These are phyloP conservation scores for Leptinotarsa lineolata DNA, from an alignment of 1,140 invertebrate species.

Conservation along the genomic window DNA sequence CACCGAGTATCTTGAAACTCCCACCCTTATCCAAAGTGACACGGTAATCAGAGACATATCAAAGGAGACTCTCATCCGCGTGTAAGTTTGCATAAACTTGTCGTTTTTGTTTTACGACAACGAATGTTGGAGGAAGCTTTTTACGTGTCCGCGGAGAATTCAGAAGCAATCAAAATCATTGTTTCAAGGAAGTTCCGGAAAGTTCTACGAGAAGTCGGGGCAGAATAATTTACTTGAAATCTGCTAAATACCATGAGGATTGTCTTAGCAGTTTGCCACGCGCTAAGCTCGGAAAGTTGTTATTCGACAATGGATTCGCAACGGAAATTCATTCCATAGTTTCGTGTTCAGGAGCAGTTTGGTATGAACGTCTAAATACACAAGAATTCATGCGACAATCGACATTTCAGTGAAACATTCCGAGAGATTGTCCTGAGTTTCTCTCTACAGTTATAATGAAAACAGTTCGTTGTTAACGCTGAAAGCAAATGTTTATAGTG, in stretches of 20 bases:
- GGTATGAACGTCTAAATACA: neutral
- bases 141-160: constrained; percentile 40
- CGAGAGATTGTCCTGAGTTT: too few relatives aligned
- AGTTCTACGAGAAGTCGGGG: constrained; percentile 33
- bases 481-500: too few relatives aligned
- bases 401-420: too few relatives aligned
- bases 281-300: constrained; percentile 29
- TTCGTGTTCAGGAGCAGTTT: neutral
- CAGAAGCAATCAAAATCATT: constrained; percentile 46
- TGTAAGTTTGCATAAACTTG: constrained; percentile 41
- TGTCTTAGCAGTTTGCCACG: constrained; percentile 40
- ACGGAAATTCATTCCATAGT: constrained; percentile 9
- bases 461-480: too few relatives aligned
- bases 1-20: too few relatives aligned
- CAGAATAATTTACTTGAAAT: constrained; percentile 45
- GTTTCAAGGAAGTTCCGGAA: constrained; percentile 40
- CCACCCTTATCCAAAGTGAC: neutral
- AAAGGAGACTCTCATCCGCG: constrained; percentile 21
- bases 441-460: too few relatives aligned
- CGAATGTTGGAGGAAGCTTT: constrained; percentile 33
- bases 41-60: constrained; percentile 20
- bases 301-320: constrained; percentile 30
- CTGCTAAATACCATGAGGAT: constrained; percentile 48
- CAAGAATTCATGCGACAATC: neutral
- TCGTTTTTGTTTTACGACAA: constrained; percentile 41